Conservation (phyloP, 2,113 vertebrate genomes). For the Chaenocephalus aceratus region DNA sequence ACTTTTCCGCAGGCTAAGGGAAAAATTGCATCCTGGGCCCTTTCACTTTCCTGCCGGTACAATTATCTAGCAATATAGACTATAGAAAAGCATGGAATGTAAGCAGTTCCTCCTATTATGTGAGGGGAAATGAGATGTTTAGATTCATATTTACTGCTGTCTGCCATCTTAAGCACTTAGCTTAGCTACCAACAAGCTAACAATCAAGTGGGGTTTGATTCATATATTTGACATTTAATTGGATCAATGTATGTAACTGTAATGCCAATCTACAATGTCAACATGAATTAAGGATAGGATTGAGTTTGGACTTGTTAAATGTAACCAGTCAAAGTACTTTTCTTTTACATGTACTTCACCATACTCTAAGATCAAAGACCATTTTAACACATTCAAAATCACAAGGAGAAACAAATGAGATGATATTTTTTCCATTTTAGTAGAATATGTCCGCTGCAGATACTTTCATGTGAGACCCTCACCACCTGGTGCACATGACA, state of each 20-base stretch:
- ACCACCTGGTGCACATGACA: slow-evolving; percentile 73
- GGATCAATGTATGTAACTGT: no score
- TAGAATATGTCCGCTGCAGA: background rate
- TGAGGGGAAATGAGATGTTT: background rate
- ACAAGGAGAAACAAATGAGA: background rate
- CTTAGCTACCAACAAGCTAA: background rate
- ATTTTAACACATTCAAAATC: background rate
- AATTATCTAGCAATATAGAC: background rate
- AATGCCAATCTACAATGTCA: background rate
- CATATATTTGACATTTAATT: no score
- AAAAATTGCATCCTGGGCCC: no score
- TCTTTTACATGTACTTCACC: no score
- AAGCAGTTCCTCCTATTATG: background rate
- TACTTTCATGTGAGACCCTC: slow-evolving; percentile 27
- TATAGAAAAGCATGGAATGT: background rate
- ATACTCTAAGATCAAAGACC: background rate
- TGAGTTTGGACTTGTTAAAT: background rate
- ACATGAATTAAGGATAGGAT: background rate
- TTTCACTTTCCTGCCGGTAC: background rate
- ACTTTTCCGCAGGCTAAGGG: background rate
- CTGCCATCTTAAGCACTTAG: background rate
- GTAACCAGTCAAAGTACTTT: background rate
- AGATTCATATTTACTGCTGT: background rate
- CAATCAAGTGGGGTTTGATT: no score
- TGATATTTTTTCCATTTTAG: background rate